phyloP scores from a whole-genome alignment of 2,113 vertebrate genomes.

The Emydocephalus ijimae region DNA sequence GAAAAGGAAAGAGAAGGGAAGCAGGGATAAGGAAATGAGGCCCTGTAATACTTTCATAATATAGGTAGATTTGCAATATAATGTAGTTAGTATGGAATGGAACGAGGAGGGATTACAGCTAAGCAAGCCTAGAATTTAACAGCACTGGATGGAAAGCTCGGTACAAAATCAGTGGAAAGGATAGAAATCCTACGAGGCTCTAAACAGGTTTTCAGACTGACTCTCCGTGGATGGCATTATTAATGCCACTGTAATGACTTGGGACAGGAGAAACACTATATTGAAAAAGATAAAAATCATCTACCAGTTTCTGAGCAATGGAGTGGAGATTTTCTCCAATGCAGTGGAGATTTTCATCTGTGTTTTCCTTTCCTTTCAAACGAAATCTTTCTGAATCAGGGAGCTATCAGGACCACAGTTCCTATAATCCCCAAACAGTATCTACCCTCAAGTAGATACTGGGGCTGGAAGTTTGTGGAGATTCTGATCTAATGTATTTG shows the following conservation, averaged over 20 bases:
- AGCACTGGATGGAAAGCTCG: neutral
- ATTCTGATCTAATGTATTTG: neutral
- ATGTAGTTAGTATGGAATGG: conserved; percentile 53
- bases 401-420: neutral
- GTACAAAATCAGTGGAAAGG: neutral
- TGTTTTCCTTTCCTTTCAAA: neutral
- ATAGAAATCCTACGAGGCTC: accelerated
- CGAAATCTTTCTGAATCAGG: neutral
- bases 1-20: conserved; percentile 3
- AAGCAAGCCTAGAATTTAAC: neutral
- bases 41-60: conserved; percentile 43
- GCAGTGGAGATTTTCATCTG: neutral
- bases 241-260: accelerated
- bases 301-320: neutral
- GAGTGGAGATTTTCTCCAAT: neutral
- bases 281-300: neutral
- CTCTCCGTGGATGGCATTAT: accelerated
- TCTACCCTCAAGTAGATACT: neutral
- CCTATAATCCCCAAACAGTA: neutral
- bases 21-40: neutral
- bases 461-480: neutral
- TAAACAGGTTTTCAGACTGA: accelerated
- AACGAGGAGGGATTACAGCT: conserved; percentile 36
- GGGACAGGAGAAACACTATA: accelerated
- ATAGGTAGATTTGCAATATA: conserved; percentile 49